phyloP scores from a whole-genome alignment of 2,797 vertebrate species.

The Clarias platycephalus region DNA sequence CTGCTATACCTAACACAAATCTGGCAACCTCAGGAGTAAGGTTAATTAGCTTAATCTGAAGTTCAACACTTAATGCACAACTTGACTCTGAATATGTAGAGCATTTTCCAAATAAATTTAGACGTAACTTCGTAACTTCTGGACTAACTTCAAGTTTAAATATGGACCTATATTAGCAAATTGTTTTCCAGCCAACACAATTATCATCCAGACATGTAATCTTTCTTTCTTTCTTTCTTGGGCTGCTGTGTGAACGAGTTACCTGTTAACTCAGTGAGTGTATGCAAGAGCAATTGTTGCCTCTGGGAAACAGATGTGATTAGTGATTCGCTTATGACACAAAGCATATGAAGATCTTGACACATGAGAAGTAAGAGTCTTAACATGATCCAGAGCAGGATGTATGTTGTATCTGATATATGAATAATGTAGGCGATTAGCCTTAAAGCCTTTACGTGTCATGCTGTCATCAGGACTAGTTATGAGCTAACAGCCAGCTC shows the following conservation, averaged over 20 bases:
- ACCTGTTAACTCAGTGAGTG: not conserved
- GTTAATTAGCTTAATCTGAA: not conserved
- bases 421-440: constrained; percentile 40
- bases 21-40: not conserved
- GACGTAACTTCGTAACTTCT: not conserved
- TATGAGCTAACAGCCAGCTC: constrained; percentile 17
- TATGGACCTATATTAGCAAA: not conserved
- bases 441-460: constrained; percentile 1
- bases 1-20: not conserved
- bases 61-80: not conserved
- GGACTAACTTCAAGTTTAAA: not conserved
- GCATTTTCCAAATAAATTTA: not conserved
- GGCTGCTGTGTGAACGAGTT: not conserved
- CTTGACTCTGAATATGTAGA: not conserved
- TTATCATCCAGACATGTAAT: not conserved
- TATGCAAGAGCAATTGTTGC: constrained; percentile 3
- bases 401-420: constrained; percentile 33
- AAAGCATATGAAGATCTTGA: constrained; percentile 35
- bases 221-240: not conserved
- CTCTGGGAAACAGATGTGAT: constrained; percentile 47
- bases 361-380: constrained; percentile 19
- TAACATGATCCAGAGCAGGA: constrained; percentile 43
- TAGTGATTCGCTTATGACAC: constrained; percentile 30
- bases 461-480: not conserved
- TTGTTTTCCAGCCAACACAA: not conserved